Conservation (phyloP, 2,113 vertebrate genomes). For the Thalassarche chlororhynchos region DNA sequence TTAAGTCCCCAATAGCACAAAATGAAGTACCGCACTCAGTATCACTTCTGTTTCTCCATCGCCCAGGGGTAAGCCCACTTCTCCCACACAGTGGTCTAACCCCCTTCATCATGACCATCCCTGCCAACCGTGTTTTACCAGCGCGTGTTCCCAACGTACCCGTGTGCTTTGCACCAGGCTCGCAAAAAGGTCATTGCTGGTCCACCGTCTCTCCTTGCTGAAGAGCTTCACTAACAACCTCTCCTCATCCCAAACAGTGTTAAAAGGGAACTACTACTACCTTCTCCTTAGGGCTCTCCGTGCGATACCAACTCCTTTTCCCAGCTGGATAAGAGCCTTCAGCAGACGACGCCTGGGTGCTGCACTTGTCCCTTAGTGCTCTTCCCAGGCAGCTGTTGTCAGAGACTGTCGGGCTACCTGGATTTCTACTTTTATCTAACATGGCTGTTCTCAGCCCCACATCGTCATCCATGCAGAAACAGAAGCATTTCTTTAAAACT, state of each 20-base stretch:
- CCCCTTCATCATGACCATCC: not conserved
- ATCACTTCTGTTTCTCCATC: not conserved
- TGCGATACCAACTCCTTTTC: not conserved
- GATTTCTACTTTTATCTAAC: not conserved
- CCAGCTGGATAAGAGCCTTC: not conserved
- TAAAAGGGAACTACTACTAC: not conserved
- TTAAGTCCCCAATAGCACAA: not conserved
- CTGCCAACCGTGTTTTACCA: fast-evolving
- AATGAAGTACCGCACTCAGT: not conserved
- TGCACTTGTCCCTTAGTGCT: not conserved
- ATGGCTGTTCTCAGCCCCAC: not conserved
- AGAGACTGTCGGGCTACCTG: not conserved
- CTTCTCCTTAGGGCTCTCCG: not conserved
- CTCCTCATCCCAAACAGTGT: not conserved
- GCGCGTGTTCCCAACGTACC: fast-evolving
- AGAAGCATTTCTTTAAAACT: not conserved
- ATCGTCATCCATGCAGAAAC: not conserved
- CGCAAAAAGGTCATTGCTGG: not conserved
- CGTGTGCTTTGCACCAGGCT: fast-evolving
- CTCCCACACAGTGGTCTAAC: fast-evolving
- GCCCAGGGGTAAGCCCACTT: not conserved
- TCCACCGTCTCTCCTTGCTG: not conserved
- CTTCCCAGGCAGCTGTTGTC: not conserved
- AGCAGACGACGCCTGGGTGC: fast-evolving
- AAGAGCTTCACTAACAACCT: not conserved